Base-by-base conservation (phyloP, 1,140 invertebrate species). In the Apocrypta bakeri region DNA sequence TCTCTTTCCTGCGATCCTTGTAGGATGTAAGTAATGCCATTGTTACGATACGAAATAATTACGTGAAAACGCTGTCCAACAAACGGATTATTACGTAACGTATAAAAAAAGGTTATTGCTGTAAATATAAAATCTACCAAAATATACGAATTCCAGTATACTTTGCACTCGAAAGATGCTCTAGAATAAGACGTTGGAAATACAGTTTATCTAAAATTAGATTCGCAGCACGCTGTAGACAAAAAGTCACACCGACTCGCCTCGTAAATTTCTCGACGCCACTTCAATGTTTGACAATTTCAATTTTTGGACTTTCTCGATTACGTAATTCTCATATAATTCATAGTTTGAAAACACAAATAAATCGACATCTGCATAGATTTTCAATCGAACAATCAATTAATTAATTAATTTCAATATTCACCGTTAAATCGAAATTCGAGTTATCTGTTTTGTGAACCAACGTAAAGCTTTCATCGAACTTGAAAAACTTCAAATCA, bases 1-100 rank as follows among this genome's bases (percentile, higher is more conserved):
- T 82, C n/a, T 90, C 33, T 87, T 90, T 81, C 91, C 91, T 40
- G 82, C 82, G 14, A 86, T 90, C 31, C 87, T 91, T n/a, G 85
- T 88, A 68, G 88, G 84, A 82, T 90, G 91, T 92, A 72, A 92
- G 91, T 91, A 33, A 17, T 33, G 0, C 4, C 1, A 21, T 9
- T 71, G 9, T 33, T 33, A 17, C 3, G 17, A 21, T 56, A 0
- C 12, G 17, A 11, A 42, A 42, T 12, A 42, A 42, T 42, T n/a
- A n/a, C 40, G 40, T 37, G 9, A 37, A 37, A 42, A 42, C 11
- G 17, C 17, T 12, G 40, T 9, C 40, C 40, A 11, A 42, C 40
- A 37, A 37, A 37, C 9, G 3, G 3, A 37, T 6, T 37, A 37
- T 37, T 37, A 37, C 2, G 33, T 9, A 37, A 37, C 2, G 33